Percentiles rank a stretch among this genome's conserved stretches.
phyloP scores from a whole-genome alignment of 1,140 invertebrate species.

The Drosophila trapezifrons region DNA sequence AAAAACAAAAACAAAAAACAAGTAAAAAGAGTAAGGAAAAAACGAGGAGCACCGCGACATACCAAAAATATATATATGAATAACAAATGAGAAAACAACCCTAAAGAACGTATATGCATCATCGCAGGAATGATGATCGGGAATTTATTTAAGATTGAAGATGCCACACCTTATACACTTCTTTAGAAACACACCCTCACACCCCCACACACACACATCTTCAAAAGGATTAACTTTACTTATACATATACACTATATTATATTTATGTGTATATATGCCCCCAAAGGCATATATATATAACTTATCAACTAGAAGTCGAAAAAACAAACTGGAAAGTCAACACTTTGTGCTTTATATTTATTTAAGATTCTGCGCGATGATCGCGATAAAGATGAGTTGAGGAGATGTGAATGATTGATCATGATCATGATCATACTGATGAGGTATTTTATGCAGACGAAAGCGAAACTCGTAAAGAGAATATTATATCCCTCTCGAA shows the following conservation, averaged over 20 bases:
- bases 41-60: slow-evolving; percentile 42
- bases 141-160: slow-evolving; percentile 19
- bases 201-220: slow-evolving; percentile 10
- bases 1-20: neutral
- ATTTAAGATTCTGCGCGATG: slow-evolving; percentile 63
- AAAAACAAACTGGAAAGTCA: slow-evolving; percentile 64
- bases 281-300: slow-evolving; percentile 24
- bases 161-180: slow-evolving; percentile 32
- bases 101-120: slow-evolving; percentile 2
- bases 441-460: slow-evolving; percentile 13
- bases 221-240: slow-evolving; percentile 32
- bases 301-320: slow-evolving; percentile 49
- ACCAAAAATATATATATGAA: slow-evolving; percentile 24
- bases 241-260: slow-evolving; percentile 19
- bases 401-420: neutral
- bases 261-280: slow-evolving; percentile 27
- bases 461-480: slow-evolving; percentile 8
- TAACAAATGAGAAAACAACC: slow-evolving; percentile 10
- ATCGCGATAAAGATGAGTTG: slow-evolving; percentile 19
- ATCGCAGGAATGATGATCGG: slow-evolving; percentile 8
- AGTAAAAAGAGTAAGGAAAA: neutral
- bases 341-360: slow-evolving; percentile 81
- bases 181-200: slow-evolving; percentile 27
- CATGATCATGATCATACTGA: neutral
- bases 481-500: slow-evolving; percentile 29